These are phyloP conservation scores for Brotula barbata DNA, from an alignment of 2,797 vertebrate genomes.

Conservation along the genomic window DNA sequence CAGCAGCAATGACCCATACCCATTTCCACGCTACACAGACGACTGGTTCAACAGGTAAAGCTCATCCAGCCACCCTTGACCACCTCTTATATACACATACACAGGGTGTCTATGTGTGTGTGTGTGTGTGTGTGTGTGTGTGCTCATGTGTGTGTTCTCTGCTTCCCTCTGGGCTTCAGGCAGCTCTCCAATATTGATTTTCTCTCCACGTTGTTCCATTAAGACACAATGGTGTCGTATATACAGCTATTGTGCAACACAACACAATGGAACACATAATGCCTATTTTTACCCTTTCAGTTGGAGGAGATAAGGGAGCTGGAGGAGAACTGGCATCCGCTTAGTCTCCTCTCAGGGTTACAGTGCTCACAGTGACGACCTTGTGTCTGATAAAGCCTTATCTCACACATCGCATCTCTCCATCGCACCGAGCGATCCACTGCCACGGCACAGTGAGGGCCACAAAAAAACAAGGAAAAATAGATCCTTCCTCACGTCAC, in stretches of 20 bases:
- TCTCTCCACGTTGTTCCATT: slow-evolving; percentile 69
- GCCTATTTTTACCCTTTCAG: slow-evolving; percentile 44
- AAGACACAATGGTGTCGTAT: slow-evolving; percentile 68
- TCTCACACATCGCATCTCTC: slow-evolving; percentile 54
- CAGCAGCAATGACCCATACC: slow-evolving; percentile 98
- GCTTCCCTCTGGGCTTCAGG: slow-evolving; percentile 24
- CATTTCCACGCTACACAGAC: slow-evolving; percentile 97
- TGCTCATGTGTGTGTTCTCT: slow-evolving; percentile 27
- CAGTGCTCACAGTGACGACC: slow-evolving; percentile 48
- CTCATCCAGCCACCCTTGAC: slow-evolving; percentile 24
- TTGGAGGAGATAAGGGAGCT: slow-evolving; percentile 42
- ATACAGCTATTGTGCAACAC: slow-evolving; percentile 64
- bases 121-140: slow-evolving; percentile 10
- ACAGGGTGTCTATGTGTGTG: not conserved
- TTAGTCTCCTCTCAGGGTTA: slow-evolving; percentile 36
- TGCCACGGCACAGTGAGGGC: slow-evolving; percentile 41
- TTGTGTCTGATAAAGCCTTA: slow-evolving; percentile 64
- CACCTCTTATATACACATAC: slow-evolving; percentile 24
- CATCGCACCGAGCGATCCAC: slow-evolving; percentile 52
- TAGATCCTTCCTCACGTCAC: slow-evolving; percentile 28
- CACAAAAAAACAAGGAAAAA: slow-evolving; percentile 42
- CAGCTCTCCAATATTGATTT: slow-evolving; percentile 71
- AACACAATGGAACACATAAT: slow-evolving; percentile 49
- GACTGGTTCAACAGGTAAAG: slow-evolving; percentile 99
- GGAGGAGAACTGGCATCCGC: slow-evolving; percentile 32